phyloP scores from a whole-genome alignment of 2,113 vertebrate genomes.

The Noctilio leporinus region DNA sequence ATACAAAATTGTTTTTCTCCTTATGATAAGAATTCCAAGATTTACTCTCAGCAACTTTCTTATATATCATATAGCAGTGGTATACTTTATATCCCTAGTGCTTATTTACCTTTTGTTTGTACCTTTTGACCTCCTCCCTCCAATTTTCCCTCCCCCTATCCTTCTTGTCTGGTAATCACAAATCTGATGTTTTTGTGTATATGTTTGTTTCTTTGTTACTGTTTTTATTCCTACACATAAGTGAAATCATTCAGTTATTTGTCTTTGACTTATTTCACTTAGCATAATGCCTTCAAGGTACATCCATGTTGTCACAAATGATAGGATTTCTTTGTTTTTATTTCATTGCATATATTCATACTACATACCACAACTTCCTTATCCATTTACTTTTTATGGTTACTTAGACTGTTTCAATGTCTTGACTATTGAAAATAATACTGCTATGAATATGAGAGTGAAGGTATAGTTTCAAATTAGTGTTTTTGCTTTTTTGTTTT shows the following conservation, averaged over 20 bases:
- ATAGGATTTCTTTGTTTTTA: background rate
- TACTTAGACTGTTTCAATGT: background rate
- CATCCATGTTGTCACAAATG: background rate
- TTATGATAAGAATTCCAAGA: background rate
- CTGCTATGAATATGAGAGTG: background rate
- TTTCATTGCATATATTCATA: background rate
- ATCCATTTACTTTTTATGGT: no score
- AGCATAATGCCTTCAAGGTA: background rate
- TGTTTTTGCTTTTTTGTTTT: background rate
- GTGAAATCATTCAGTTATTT: background rate
- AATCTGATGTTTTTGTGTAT: background rate
- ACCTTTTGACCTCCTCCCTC: background rate
- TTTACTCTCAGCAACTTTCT: background rate
- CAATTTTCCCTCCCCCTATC: background rate
- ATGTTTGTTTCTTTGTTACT: background rate
- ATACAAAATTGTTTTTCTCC: background rate
- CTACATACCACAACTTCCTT: background rate
- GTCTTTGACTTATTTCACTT: background rate
- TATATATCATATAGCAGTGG: background rate
- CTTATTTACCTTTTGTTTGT: background rate
- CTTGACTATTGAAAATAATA: background rate
- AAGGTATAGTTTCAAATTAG: background rate
- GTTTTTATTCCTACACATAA: background rate
- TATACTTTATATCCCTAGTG: background rate
- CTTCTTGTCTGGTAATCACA: background rate